Evolutionary conservation across 2,888 invertebrate species (phyloP), one percentile per base, ranked within the genome.

Genomic region (Thelaira solivaga): DNA sequence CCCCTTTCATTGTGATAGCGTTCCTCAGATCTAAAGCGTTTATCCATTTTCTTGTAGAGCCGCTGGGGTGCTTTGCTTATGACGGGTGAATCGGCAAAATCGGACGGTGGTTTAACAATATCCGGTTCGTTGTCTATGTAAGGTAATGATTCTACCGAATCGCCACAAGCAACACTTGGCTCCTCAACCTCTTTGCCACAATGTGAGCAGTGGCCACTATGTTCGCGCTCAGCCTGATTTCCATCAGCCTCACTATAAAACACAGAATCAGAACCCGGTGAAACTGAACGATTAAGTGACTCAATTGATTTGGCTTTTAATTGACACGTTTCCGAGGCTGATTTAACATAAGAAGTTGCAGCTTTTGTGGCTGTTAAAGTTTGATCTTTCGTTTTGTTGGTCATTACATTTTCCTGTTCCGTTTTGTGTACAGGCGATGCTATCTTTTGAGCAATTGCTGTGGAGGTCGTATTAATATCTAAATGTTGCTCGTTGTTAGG

Each of bases 181-280:
- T 92, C 92, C 84, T 93, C 92, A 69, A 93, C 94, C 89, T 95
- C 95, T 88, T 95, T 94, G 67, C 95, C 95, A 85, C 96, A 96
- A 85, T 95, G 95, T 76, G 94, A 91, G 86, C 96, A 96, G 85
- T 95, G 95, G 1, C 93, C 92, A 80, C 90, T 90, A 11, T 77
- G 80, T 71, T n/a, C n/a, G n/a, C 90, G 90, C 26, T 89, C 90
- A 55, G 89, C 84, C 76, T 90, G 90, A 18, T 85, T 85, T 8
- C 85, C 86, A 86, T 93, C 93, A 10, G 92, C 92, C 87, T 95
- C 95, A 85, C 95, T 95, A 89, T 95, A 96, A 89, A 96, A 96
- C 24, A 96, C 96, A 71, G 95, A 96, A 88, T 96, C 96, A 81
- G 96, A 96, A 22, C 96, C 96, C 3, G 96, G 96, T 84, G 96